These are phyloP conservation scores for Heliconius charithonia DNA, from an alignment of 2,888 invertebrate species.

Conservation along the genomic window DNA sequence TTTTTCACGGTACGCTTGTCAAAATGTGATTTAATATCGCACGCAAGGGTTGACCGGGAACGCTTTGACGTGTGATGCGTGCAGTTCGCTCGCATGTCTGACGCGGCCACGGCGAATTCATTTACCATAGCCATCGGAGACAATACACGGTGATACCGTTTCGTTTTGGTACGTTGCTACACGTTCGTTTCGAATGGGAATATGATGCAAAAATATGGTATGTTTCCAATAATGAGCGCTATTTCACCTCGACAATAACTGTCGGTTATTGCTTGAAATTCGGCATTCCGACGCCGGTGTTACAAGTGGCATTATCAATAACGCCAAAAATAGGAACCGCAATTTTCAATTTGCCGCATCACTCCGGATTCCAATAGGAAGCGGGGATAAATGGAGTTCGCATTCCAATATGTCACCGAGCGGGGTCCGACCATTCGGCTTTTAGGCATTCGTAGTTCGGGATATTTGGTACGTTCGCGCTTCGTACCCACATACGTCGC, in stretches of 20 bases:
- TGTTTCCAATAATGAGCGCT: slow-evolving; percentile 42
- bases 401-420: slow-evolving; percentile 83
- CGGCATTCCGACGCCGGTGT: slow-evolving; percentile 53
- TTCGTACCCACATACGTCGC: slow-evolving; percentile 61
- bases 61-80: slow-evolving; percentile 78
- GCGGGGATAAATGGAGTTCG: slow-evolving; percentile 82
- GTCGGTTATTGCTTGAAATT: slow-evolving; percentile 53
- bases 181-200: slow-evolving; percentile 24
- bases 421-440: slow-evolving; percentile 75
- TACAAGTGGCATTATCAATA: slow-evolving; percentile 78
- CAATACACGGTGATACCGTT: slow-evolving; percentile 5
- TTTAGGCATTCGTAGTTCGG: slow-evolving; percentile 73
- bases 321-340: slow-evolving; percentile 79
- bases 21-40: slow-evolving; percentile 82
- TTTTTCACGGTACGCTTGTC: slow-evolving; percentile 84
- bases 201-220: slow-evolving; percentile 34
- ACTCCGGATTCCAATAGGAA: slow-evolving; percentile 84
- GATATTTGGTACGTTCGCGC: slow-evolving; percentile 59
- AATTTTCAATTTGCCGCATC: slow-evolving; percentile 83
- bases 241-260: slow-evolving; percentile 49
- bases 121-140: slow-evolving; percentile 39
- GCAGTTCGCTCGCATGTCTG: slow-evolving; percentile 49
- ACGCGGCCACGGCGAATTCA: slow-evolving; percentile 37
- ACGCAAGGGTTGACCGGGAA: slow-evolving; percentile 66
- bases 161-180: background rate